Evolutionary conservation across 2,888 invertebrate species (phyloP).

Genomic region (Hypsopygia costalis): DNA sequence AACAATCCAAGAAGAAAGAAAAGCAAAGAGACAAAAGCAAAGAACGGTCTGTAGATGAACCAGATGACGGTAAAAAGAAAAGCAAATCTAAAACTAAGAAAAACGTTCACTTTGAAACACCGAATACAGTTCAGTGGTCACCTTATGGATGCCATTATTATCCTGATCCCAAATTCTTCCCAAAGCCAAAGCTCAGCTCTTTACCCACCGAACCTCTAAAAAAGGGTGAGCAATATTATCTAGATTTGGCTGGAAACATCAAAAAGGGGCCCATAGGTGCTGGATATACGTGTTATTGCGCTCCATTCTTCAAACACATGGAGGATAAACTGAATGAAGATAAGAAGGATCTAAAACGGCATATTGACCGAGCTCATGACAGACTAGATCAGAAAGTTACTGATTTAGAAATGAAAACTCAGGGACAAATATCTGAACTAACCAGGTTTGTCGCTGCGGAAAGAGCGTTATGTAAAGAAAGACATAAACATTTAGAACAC

Average conservation of each 20-base stretch:
- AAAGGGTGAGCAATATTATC: conserved; percentile 95
- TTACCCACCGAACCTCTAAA: conserved; percentile 91
- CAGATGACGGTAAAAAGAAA: conserved; percentile 63
- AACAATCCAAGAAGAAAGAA: conserved; percentile 64
- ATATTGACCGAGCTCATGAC: conserved; percentile 89
- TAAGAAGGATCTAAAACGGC: conserved; percentile 88
- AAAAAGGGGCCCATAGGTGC: conserved; percentile 97
- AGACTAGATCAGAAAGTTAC: conserved; percentile 90
- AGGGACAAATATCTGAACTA: conserved; percentile 85
- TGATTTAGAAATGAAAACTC: conserved; percentile 86
- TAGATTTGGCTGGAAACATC: conserved; percentile 96
- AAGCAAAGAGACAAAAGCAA: conserved; percentile 68
- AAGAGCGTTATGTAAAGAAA: conserved; percentile 81
- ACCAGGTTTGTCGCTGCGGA: conserved; percentile 84
- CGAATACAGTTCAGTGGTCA: conserved; percentile 85
- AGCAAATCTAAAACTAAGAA: conserved; percentile 69
- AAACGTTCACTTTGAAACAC: conserved; percentile 78
- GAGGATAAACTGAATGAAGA: conserved; percentile 91
- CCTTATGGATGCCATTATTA: conserved; percentile 96
- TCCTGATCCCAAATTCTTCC: conserved; percentile 92
- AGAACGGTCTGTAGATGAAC: conserved; percentile 77
- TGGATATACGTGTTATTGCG: conserved; percentile 95
- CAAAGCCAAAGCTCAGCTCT: conserved; percentile 91
- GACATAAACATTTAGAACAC: conserved; percentile 85
- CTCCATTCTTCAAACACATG: conserved; percentile 93